These are phyloP conservation scores for Blastobasis lacticolella DNA, from an alignment of 2,888 invertebrate genomes.

Conservation along the genomic window DNA sequence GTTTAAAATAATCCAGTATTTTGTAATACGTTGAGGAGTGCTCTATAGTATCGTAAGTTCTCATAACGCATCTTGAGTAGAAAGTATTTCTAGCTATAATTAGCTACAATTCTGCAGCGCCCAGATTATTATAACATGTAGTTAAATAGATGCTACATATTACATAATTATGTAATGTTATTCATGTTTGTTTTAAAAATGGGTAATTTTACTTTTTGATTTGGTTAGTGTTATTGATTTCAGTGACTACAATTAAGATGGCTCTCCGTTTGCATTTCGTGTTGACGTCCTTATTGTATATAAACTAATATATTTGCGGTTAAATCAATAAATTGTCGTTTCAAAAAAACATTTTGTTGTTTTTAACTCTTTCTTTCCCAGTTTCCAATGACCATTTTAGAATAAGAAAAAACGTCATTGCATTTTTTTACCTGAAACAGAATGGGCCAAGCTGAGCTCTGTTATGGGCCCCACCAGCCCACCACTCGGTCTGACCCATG, in stretches of 20 bases:
- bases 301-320: conserved; percentile 72
- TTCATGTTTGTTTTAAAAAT: no score
- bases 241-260: conserved; percentile 31
- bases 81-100: no score
- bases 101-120: no score
- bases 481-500: no score
- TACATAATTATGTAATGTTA: no score
- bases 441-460: no score
- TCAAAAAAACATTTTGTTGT: conserved; percentile 33
- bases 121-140: no score
- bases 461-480: no score
- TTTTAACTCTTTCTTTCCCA: conserved; percentile 9
- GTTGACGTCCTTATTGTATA: conserved; percentile 68
- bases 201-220: conserved; percentile 4
- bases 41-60: conserved; percentile 41
- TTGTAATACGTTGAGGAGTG: conserved; percentile 51
- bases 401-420: no score
- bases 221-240: conserved; percentile 30
- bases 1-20: conserved; percentile 62
- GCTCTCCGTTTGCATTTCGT: conserved; percentile 66
- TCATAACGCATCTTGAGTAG: conserved; percentile 53
- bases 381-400: no score
- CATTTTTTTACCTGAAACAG: no score
- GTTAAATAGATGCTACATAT: no score
- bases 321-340: conserved; percentile 73